These are phyloP conservation scores for Neelides sp. DNA, from an alignment of 1,140 invertebrate genomes.

Conservation along the genomic window DNA sequence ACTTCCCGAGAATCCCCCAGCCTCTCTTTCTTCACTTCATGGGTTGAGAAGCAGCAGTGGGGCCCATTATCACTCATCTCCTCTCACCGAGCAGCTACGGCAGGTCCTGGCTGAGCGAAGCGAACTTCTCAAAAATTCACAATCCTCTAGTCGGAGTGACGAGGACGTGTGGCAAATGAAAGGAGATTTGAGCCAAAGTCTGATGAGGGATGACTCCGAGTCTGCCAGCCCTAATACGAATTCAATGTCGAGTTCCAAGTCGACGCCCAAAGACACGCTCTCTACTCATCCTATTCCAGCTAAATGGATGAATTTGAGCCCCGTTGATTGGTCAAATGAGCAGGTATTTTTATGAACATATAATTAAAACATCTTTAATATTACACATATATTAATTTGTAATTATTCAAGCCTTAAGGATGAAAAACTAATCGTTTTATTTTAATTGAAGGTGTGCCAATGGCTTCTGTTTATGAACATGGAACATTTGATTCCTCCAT, in stretches of 20 bases:
- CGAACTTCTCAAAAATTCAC: slow-evolving; percentile 35
- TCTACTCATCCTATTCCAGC: slow-evolving; percentile 6
- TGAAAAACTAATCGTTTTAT: neutral
- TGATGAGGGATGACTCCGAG: slow-evolving; percentile 14
- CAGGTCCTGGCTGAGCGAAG: slow-evolving; percentile 62
- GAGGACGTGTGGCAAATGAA: slow-evolving; percentile 20
- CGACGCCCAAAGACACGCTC: slow-evolving; percentile 8
- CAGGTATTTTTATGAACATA: slow-evolving; percentile 22
- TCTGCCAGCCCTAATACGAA: slow-evolving; percentile 15
- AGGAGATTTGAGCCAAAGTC: slow-evolving; percentile 11
- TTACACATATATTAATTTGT: neutral
- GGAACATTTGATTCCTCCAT: slow-evolving; percentile 68
- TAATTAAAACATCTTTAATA: no score
- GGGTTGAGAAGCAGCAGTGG: neutral
- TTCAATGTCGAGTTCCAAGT: slow-evolving; percentile 17
- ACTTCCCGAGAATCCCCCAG: slow-evolving; percentile 8
- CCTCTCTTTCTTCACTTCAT: slow-evolving; percentile 4
- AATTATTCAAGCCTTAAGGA: neutral
- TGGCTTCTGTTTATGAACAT: slow-evolving; percentile 63
- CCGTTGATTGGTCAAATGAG: slow-evolving; percentile 24
- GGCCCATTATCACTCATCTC: slow-evolving; percentile 49
- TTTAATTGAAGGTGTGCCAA: slow-evolving; percentile 58
- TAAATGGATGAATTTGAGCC: slow-evolving; percentile 28
- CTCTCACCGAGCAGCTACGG: slow-evolving; percentile 67
- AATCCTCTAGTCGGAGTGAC: slow-evolving; percentile 15